Evolutionary conservation across 2,113 vertebrate genomes (phyloP), one percentile per base, ranked within the genome.

Genomic region (Eclectus roratus): DNA sequence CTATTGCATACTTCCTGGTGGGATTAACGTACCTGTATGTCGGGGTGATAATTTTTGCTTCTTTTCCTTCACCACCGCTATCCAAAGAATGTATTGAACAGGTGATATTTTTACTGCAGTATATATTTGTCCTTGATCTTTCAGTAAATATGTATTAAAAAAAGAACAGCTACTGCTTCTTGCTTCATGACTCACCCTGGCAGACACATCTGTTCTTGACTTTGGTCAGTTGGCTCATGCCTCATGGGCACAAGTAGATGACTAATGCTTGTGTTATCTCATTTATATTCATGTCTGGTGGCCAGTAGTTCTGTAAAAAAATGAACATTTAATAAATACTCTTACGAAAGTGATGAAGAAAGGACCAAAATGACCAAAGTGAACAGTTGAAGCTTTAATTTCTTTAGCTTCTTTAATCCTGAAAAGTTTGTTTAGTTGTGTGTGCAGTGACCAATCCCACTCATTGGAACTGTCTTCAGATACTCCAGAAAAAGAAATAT

Each of bases 1-100:
- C 99, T 21, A 88, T 99, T 96, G 99, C 99, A 4, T 99, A 99
- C 81, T 97, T 99, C 58, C 97, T 99, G 47, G 99, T 99, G 46
- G 99, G 99, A 14, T 78, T 99, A 84, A 99, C 99, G 1, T 99
- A 99, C 43, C 95, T 99, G 5, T 99, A 99, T 69, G 99, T 99
- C 13, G 99, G 99, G 44, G 95, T 99, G 80, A 89, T 99, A 95
- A 98, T 99, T 96, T 99, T 99, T 97, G 98, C 98, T 72, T 96
- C 98, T 65, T 99, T 99, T 93, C 99, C 99, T 25, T 99, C 99
- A 27, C 99, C 99, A 20, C 99, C 99, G 10, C 96, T 99, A 81
- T 97, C 96, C 72, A 99, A 99, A 98, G 98, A 99, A 19, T 99
- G 99, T 74, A 99, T 99, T 85, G 98, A 99, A 89, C 98, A 99